Conservation (phyloP, 2,888 invertebrate species). For the Agrenia bidenticulata region DNA sequence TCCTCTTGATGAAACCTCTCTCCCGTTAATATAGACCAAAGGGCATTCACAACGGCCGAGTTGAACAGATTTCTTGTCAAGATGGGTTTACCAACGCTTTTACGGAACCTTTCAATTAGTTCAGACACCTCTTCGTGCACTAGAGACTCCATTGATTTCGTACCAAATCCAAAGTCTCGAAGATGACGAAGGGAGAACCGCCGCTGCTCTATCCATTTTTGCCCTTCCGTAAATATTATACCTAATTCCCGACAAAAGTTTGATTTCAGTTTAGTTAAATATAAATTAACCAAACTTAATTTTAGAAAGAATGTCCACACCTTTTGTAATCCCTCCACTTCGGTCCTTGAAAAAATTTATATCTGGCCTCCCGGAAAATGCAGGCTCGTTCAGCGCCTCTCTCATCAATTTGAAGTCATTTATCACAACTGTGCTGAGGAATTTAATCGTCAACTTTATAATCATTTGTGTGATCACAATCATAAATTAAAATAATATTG, state of each 20-base stretch:
- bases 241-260: constrained; percentile 11
- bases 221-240: constrained; percentile 26
- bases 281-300: too few species aligned
- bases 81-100: constrained; percentile 24
- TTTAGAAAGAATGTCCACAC: neutral
- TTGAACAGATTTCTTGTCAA: constrained; percentile 29
- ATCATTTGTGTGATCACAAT: neutral
- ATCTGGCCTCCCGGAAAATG: constrained; percentile 20
- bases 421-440: constrained; percentile 20
- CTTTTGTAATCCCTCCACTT: constrained; percentile 16
- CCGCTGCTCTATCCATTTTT: constrained; percentile 7
- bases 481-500: neutral
- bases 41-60: constrained; percentile 32
- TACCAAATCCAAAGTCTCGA: constrained; percentile 36
- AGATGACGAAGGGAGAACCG: constrained; percentile 28
- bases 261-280: neutral
- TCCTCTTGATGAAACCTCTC: constrained; percentile 38
- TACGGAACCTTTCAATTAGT: constrained; percentile 19
- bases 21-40: constrained; percentile 37
- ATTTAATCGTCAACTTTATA: neutral
- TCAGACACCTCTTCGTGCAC: constrained; percentile 27
- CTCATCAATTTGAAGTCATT: constrained; percentile 23
- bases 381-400: constrained; percentile 19
- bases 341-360: constrained; percentile 7
- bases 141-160: constrained; percentile 29